Conservation (phyloP, 2,888 invertebrate species). For the Mesorhabditis belari region DNA sequence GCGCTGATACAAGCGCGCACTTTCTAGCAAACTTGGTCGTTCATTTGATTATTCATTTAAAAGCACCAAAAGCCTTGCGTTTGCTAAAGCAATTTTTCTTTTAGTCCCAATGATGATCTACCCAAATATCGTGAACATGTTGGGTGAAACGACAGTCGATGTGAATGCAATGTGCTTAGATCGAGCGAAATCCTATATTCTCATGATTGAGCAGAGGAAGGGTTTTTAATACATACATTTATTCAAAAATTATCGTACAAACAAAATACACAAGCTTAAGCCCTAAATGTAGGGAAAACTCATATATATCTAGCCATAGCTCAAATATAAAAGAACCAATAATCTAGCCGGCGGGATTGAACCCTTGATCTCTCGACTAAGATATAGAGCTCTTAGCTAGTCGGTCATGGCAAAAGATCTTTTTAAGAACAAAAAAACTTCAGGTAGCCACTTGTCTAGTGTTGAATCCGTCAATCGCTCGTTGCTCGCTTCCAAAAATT, state of each 20-base stretch:
- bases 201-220: slow-evolving; percentile 49
- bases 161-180: slow-evolving; percentile 92
- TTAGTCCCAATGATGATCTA: slow-evolving; percentile 51
- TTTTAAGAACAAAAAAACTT: too few species aligned
- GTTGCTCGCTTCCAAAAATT: slow-evolving; percentile 48
- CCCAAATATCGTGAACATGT: slow-evolving; percentile 92
- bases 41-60: too few species aligned
- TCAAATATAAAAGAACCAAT: background rate
- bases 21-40: too few species aligned
- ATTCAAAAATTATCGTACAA: too few species aligned
- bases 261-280: too few species aligned
- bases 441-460: slow-evolving; percentile 43
- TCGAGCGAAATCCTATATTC: slow-evolving; percentile 52
- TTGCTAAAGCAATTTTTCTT: too few species aligned
- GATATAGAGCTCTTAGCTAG: too few species aligned
- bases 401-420: background rate
- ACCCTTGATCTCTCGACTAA: too few species aligned
- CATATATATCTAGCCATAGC: background rate
- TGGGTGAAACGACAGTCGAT: slow-evolving; percentile 90
- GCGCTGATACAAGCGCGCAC: too few species aligned
- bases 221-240: slow-evolving; percentile 9
- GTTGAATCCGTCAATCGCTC: slow-evolving; percentile 48
- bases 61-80: too few species aligned
- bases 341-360: too few species aligned
- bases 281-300: background rate